Evolutionary conservation across 2,113 vertebrate species (phyloP).

Genomic region (Pyrgilauda ruficollis): DNA sequence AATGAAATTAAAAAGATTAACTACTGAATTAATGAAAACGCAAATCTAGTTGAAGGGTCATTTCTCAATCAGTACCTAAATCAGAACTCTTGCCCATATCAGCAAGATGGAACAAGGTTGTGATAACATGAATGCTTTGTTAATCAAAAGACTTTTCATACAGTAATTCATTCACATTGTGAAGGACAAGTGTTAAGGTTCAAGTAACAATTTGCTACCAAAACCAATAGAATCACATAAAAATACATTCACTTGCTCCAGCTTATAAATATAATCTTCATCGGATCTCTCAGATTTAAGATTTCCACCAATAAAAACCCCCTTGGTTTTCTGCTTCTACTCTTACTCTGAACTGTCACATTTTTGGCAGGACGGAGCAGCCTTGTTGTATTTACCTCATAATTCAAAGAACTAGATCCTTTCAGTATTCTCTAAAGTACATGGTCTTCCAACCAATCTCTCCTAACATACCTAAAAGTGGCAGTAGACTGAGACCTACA

Average conservation of each 20-base stretch:
- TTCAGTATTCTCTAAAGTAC: not conserved
- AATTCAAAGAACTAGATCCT: not conserved
- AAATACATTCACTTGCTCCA: not conserved
- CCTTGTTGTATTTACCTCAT: not conserved
- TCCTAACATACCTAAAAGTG: not conserved
- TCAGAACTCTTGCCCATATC: not conserved
- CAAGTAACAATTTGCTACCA: not conserved
- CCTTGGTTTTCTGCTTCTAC: not conserved
- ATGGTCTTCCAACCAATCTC: not conserved
- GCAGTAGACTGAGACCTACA: not conserved
- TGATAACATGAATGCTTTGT: not conserved
- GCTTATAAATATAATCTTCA: not conserved
- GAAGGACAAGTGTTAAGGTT: not conserved
- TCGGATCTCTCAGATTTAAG: not conserved
- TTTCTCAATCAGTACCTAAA: not conserved
- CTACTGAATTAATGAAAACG: not conserved
- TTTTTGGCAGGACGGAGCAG: not conserved
- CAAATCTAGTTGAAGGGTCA: not conserved
- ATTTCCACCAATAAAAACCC: not conserved
- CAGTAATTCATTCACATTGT: not conserved
- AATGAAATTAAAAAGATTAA: constrained; percentile 52
- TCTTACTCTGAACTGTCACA: not conserved
- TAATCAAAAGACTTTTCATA: not conserved
- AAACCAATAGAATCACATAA: not conserved
- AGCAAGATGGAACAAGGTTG: not conserved